Percentiles rank a stretch among this genome's conserved stretches.
Evolutionary conservation across 2,113 vertebrate species (phyloP).

Genomic region (Pomatorhinus ruficollis): DNA sequence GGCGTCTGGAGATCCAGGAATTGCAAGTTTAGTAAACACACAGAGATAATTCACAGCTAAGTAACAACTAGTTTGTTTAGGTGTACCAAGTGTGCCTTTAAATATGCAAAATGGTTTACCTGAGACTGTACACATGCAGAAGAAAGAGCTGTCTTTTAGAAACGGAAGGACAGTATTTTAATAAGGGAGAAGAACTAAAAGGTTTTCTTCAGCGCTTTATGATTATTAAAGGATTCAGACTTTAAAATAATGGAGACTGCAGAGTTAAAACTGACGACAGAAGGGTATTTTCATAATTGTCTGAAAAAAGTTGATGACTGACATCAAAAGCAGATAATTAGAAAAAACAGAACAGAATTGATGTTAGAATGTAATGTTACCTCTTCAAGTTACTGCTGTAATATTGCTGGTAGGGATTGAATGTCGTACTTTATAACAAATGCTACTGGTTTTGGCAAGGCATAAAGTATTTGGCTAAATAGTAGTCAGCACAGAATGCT

Average conservation of each 20-base stretch:
- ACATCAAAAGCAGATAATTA: not conserved
- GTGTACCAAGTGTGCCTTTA: not conserved
- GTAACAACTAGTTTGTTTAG: not conserved
- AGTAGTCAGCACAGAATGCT: not conserved
- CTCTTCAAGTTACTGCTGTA: not conserved
- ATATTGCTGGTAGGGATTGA: not conserved
- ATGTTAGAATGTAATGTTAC: not conserved
- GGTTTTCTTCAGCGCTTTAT: not conserved
- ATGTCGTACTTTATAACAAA: not conserved
- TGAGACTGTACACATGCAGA: not conserved
- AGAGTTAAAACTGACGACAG: not conserved
- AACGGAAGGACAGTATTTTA: not conserved
- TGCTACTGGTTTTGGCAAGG: not conserved
- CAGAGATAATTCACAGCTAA: not conserved
- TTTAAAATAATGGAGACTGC: not conserved
- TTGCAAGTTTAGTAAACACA: not conserved
- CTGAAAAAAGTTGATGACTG: not conserved
- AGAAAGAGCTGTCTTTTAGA: not conserved
- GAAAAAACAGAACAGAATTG: not conserved
- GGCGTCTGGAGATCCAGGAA: not conserved
- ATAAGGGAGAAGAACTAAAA: not conserved
- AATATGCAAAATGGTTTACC: not conserved
- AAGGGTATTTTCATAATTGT: not conserved
- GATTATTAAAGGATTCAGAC: not conserved
- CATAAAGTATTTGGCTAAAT: not conserved